Percentiles rank a stretch among this genome's conserved stretches.
Conservation (phyloP, 2,113 vertebrate genomes). For the Tachycineta bicolor region DNA sequence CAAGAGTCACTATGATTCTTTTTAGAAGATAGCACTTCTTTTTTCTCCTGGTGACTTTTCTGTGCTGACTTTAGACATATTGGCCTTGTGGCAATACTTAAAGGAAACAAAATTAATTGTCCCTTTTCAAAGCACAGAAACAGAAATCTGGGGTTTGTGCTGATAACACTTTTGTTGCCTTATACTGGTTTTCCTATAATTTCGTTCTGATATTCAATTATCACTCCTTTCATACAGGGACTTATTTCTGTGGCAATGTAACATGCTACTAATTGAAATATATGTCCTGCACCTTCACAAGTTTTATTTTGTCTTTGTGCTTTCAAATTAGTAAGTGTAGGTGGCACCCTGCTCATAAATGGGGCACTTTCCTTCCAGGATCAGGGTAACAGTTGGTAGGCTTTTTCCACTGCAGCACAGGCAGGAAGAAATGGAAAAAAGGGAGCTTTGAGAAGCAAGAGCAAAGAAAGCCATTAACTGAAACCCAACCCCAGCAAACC, state of each 20-base stretch:
- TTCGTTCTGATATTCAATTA: not conserved
- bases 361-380: not conserved
- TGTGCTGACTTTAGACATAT: slow-evolving; percentile 15
- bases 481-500: slow-evolving; percentile 15
- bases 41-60: slow-evolving; percentile 6
- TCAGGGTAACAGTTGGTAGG: not conserved
- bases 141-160: not conserved
- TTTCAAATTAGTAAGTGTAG: not conserved
- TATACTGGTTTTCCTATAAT: not conserved
- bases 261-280: not conserved
- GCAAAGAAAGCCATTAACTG: slow-evolving; percentile 55
- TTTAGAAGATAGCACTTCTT: not conserved
- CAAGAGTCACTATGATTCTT: slow-evolving; percentile 22
- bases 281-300: not conserved
- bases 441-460: slow-evolving; percentile 7
- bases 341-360: not conserved
- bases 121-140: not conserved
- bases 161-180: not conserved
- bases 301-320: not conserved
- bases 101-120: not conserved
- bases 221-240: not conserved
- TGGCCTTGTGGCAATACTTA: not conserved
- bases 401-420: not conserved
- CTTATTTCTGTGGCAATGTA: not conserved
- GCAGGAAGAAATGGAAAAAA: slow-evolving; percentile 14